Base-by-base conservation (phyloP, 2,113 vertebrate genomes). In the Tympanuchus pallidicinctus region DNA sequence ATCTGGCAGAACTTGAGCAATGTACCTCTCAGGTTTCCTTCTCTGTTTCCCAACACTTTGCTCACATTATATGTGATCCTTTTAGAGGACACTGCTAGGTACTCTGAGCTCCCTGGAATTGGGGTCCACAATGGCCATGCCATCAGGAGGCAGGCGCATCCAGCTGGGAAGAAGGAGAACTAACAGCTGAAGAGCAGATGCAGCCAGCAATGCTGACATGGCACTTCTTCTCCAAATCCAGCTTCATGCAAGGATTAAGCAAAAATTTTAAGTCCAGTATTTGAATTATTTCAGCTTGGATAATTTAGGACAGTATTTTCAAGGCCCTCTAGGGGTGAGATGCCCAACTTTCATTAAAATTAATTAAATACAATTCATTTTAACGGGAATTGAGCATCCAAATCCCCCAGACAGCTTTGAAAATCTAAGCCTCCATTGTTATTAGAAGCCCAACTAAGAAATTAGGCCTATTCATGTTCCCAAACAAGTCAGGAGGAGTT, bases 281-380 rank as follows among this genome's bases (percentile, higher is more conserved):
- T 90, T 1, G 1, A 91, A 75, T 81, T 88, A 71, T 89, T 92
- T 82, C 47, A 69, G 22, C 52, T 78, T 86, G 61, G 91, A 83
- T 74, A 92, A 89, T 91, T 91, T 77, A 93, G 87, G 42, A 32
- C 65, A 82, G 54, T 79, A 75, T 90, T 88, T 88, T 91, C 64
- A 89, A 83, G 43, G 34, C 36, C 32, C 79, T 74, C 0, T 2
- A 71, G 69, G 69, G 47, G 22, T 72, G n/a, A 92, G 27, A n/a
- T 61, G 47, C 43, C 65, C 13, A 3, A 67, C 87, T 92, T 15
- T 50, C 11, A 71, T 74, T 89, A 85, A 92, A 94, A 92, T 85
- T 48, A 76, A 86, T 88, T 73, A 20, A 22, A 85, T 87, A 20
- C 19, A 56, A 84, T 84, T 82, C 79, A 88, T 82, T 92, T 93